phyloP scores from a whole-genome alignment of 2,888 invertebrate species.

The Leptura quadrifasciata region DNA sequence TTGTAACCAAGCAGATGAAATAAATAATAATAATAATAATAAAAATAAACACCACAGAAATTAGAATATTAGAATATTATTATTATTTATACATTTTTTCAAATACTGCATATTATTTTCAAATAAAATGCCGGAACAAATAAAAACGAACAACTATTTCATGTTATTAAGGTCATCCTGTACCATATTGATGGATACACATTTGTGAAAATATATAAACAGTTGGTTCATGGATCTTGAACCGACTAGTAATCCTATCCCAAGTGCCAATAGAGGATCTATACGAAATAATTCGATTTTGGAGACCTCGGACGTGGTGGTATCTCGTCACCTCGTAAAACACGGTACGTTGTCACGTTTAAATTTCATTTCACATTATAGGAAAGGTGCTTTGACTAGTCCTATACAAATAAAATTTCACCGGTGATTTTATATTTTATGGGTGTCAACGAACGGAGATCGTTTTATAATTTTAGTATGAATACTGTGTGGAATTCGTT shows the following conservation, averaged over 20 bases:
- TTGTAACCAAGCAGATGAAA: too few species aligned
- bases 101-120: too few species aligned
- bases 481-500: slow-evolving; percentile 19
- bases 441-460: slow-evolving; percentile 2
- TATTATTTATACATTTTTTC: too few species aligned
- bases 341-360: neutral
- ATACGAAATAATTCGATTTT: neutral
- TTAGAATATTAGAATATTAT: too few species aligned
- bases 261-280: neutral
- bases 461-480: slow-evolving; percentile 25
- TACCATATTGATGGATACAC: too few species aligned
- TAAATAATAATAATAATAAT: too few species aligned
- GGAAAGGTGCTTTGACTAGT: neutral
- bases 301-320: neutral
- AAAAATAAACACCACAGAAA: too few species aligned
- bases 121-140: too few species aligned
- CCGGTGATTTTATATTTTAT: slow-evolving; percentile 27
- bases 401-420: slow-evolving; percentile 4
- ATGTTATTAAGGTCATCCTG: too few species aligned
- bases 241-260: neutral
- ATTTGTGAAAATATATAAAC: too few species aligned
- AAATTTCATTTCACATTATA: slow-evolving; percentile 1
- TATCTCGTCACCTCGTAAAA: slow-evolving; percentile 5
- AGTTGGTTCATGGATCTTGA: neutral
- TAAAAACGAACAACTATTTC: too few species aligned